Conservation (phyloP, 2,113 vertebrate genomes). For the Chamaetylas fuelleborni region DNA sequence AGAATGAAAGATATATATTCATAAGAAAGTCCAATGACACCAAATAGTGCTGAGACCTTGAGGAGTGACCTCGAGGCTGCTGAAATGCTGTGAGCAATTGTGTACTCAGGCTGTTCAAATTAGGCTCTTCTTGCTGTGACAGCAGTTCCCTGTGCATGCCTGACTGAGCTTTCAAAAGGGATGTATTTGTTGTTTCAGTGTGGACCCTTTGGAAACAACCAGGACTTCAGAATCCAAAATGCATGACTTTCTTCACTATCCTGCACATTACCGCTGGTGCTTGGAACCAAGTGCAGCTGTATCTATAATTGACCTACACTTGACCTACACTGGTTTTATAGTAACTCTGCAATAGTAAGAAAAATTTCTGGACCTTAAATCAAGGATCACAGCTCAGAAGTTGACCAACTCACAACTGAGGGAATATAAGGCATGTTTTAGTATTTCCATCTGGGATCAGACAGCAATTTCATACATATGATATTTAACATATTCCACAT, state of each 20-base stretch:
- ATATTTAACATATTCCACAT: background rate
- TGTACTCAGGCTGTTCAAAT: slow-evolving; percentile 16
- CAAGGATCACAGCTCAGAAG: background rate
- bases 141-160: slow-evolving; percentile 26
- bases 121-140: slow-evolving; percentile 26
- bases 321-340: background rate
- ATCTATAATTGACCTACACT: background rate
- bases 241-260: background rate
- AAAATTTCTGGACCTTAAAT: background rate
- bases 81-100: slow-evolving; percentile 32
- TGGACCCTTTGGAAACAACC: background rate
- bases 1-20: no score
- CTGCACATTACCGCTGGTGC: background rate
- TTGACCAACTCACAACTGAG: background rate
- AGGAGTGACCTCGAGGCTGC: slow-evolving; percentile 7
- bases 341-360: background rate
- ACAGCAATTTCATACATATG: background rate
- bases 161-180: background rate
- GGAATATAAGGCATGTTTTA: background rate
- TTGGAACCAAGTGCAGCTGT: background rate
- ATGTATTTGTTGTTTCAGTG: background rate
- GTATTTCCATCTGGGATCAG: background rate
- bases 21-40: background rate
- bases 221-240: background rate
- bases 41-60: slow-evolving; percentile 14